A percentile compares a stretch with the other conserved stretches of the same genome.
Evolutionary conservation across 2,113 vertebrate genomes (phyloP).

Genomic region (Oncorhynchus nerka): DNA sequence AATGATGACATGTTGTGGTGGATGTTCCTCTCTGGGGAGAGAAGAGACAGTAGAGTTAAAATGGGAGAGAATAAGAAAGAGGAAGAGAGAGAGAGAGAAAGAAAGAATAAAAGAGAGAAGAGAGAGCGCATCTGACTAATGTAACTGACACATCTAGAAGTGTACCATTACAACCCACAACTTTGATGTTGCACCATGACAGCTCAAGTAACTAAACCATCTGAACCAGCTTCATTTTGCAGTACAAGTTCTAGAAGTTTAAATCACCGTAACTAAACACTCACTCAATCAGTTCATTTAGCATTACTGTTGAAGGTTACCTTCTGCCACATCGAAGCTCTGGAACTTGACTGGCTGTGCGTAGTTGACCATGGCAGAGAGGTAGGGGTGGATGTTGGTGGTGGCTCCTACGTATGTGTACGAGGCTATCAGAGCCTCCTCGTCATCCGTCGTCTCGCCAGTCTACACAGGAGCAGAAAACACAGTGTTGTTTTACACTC

Average conservation of each 20-base stretch:
- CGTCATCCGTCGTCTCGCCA: slow-evolving; percentile 85
- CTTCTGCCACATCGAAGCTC: slow-evolving; percentile 94
- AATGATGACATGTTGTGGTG: slow-evolving; percentile 99
- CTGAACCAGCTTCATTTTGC: no score
- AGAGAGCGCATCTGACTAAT: no score
- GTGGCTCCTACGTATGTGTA: slow-evolving; percentile 98
- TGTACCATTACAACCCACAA: no score
- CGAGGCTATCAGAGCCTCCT: slow-evolving; percentile 94
- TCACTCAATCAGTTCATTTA: no score
- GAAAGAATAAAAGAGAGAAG: no score
- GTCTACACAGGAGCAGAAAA: slow-evolving; percentile 71
- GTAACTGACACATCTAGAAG: no score
- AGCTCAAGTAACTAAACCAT: no score
- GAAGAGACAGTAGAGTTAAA: neutral
- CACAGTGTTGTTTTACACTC: neutral
- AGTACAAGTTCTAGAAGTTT: no score
- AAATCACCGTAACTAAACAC: no score
- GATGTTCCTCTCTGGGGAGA: slow-evolving; percentile 86
- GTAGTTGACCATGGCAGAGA: slow-evolving; percentile 99
- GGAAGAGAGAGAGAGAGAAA: no score
- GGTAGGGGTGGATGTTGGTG: slow-evolving; percentile 95
- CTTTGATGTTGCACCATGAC: no score
- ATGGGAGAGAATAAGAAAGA: no score
- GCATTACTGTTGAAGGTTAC: slow-evolving; percentile 65
- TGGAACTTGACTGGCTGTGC: slow-evolving; percentile 98